Percentiles rank a stretch among this genome's conserved stretches.
These are phyloP conservation scores for Rhagonycha fulva DNA, from an alignment of 2,888 invertebrate genomes.

Conservation along the genomic window DNA sequence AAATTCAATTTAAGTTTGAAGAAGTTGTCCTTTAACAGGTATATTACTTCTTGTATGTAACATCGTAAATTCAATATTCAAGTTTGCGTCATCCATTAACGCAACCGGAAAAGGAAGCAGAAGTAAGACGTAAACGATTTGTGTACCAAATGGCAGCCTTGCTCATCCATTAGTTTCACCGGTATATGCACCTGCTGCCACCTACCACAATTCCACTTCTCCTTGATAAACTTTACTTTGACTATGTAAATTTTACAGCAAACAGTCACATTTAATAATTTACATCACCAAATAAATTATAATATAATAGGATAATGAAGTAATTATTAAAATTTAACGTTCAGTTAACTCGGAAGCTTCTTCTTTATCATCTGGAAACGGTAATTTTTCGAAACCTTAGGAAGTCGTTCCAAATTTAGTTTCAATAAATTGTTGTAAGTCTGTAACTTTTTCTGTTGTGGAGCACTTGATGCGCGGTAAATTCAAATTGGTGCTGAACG, in stretches of 20 bases:
- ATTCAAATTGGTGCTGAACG: not conserved
- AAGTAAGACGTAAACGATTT: slow-evolving; percentile 30
- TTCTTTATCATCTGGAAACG: not conserved
- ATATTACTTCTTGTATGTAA: slow-evolving; percentile 13
- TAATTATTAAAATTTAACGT: not conserved
- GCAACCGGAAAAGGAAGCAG: slow-evolving; percentile 29
- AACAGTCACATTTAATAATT: slow-evolving; percentile 24
- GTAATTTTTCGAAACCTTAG: not conserved
- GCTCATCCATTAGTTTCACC: slow-evolving; percentile 30
- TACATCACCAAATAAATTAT: slow-evolving; percentile 9
- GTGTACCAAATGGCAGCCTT: slow-evolving; percentile 29
- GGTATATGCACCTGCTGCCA: slow-evolving; percentile 31
- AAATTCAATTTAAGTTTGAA: slow-evolving; percentile 24
- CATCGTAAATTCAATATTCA: slow-evolving; percentile 30
- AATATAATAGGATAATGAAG: not conserved
- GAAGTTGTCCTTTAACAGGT: slow-evolving; percentile 14
- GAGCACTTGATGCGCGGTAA: not conserved
- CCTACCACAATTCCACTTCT: slow-evolving; percentile 29
- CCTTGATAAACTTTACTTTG: slow-evolving; percentile 31
- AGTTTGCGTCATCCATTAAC: slow-evolving; percentile 31
- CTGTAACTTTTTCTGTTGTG: too few relatives aligned
- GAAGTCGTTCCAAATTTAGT: too few relatives aligned
- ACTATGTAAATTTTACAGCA: slow-evolving; percentile 30
- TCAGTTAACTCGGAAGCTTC: not conserved
- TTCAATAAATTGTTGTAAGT: too few relatives aligned